These are phyloP conservation scores for Astyanax mexicanus DNA, from an alignment of 2,797 vertebrate genomes.

Conservation along the genomic window DNA sequence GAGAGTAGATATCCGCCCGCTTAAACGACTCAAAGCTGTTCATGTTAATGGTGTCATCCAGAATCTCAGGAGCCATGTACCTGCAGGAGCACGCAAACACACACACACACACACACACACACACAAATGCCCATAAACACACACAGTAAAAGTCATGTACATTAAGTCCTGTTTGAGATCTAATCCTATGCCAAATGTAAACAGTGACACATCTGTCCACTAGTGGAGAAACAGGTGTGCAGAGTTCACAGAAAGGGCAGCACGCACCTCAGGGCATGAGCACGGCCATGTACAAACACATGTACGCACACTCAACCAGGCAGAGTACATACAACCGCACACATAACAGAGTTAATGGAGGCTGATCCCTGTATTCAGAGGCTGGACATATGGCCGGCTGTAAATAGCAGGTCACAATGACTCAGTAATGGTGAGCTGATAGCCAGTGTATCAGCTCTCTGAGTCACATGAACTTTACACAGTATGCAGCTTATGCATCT, in stretches of 20 bases:
- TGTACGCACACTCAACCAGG: neutral
- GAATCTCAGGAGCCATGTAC: constrained; percentile 98
- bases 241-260: constrained; percentile 31
- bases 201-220: constrained; percentile 45
- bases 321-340: neutral
- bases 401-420: constrained; percentile 26
- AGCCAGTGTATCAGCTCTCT: neutral
- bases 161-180: constrained; percentile 63
- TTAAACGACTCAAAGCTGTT: constrained; percentile 96
- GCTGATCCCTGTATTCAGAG: constrained; percentile 32
- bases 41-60: constrained; percentile 91
- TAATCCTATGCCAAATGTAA: constrained; percentile 36
- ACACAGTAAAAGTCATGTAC: constrained; percentile 43
- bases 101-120: constrained; percentile 55
- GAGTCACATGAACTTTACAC: constrained; percentile 19
- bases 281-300: constrained; percentile 6
- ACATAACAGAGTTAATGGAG: constrained; percentile 28
- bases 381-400: constrained; percentile 45
- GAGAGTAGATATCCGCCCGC: constrained; percentile 92
- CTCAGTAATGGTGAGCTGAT: constrained; percentile 25
- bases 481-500: neutral
- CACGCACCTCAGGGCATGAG: neutral
- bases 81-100: constrained; percentile 76
- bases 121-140: constrained; percentile 64
- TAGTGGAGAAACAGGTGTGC: constrained; percentile 22